Evolutionary conservation across 2,797 vertebrate genomes (phyloP), one percentile per base, ranked within the genome.

Genomic region (Microctenopoma lineatum): DNA sequence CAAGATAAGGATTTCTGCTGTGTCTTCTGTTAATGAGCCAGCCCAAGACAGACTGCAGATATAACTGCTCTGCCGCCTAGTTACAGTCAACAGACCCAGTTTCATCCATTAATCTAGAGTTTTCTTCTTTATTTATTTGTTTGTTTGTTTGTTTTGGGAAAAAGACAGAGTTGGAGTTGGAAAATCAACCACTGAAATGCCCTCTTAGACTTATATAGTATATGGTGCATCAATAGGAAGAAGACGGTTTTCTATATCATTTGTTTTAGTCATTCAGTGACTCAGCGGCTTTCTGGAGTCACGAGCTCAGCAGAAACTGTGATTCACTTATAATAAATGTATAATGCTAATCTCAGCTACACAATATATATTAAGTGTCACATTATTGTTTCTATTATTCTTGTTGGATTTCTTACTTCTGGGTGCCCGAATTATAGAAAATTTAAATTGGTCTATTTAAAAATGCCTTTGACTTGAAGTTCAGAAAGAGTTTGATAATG

Each of bases 11-110:
- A 78, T 83, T 85, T 75, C 73, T 78, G 66, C 71, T 70, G 75
- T 73, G 69, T 79, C 53, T 73, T 78, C 25, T 79, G 73, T 84
- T 86, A 89, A 87, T 88, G 82, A 88, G 80, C 65, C 58, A 84
- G 61, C 32, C 48, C 41, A 32, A 79, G 62, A 79, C 68, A 57
- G 57, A 50, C 70, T 77, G 56, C 53, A 83, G 75, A 86, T 75
- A 70, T 69, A 79, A 64, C 54, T 36, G 48, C 59, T 79, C 53
- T 56, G n/a, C 63, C 63, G 59, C 59, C 45, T 71, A 74, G 51
- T 69, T 76, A 39, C 56, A 80, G 62, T 77, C 77, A 83, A 63
- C 64, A 80, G 48, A 74, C 67, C 48, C 32, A 5, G 34, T 74
- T 83, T 66, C 66, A 51, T 52, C 58, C 45, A 18, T 26, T 32